Evolutionary conservation across 92 coral and sea anemone genomes (phyloP), one percentile per base, ranked within the genome.

Genomic region (Zoanthus gigantus): DNA sequence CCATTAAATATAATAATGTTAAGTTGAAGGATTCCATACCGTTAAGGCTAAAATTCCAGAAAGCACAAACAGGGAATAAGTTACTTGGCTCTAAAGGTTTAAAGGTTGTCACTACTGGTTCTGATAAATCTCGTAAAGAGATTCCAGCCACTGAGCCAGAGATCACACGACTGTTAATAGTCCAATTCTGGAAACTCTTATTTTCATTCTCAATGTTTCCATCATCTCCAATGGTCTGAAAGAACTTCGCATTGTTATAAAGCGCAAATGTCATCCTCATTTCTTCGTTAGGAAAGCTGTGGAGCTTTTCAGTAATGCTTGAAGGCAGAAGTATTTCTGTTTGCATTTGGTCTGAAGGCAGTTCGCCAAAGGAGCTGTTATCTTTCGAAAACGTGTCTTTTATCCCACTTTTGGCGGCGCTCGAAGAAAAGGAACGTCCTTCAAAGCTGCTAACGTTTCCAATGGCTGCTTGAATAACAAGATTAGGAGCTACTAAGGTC

Each of bases 191-290:
- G 32, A 60, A 6, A 0, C 44, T 15, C 5, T 11, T 68, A 7
- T 28, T 34, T 7, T 29, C 76, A 44, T 28, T 86, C 69, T 87
- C 69, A 0, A 23, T 91, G 16, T 87, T 80, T 45, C 82, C 91
- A 17, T 88, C 86, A 76, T 76, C 81, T 52, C 6, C 58, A 72
- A 72, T 76, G 17, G 91, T 87, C 71, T 95, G 95, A 75, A 96
- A 94, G 47, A 96, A 83, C 85, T 92, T 90, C 71, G 94, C 90
- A 47, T 92, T 90, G 69, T 89, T 95, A 71, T 91, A 90, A 76
- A 92, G 71, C 23, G 91, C 88, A 71, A 96, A 94, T 28, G 87
- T 93, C 28, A 96, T 63, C 50, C 96, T 94, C 15, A 84, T 86
- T 2, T 85, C 18, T 53, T 37, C 67, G 9, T 37, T 63, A 23